These are phyloP conservation scores for Leptonema lineaticorne DNA, from an alignment of 1,140 invertebrate species.

Conservation along the genomic window DNA sequence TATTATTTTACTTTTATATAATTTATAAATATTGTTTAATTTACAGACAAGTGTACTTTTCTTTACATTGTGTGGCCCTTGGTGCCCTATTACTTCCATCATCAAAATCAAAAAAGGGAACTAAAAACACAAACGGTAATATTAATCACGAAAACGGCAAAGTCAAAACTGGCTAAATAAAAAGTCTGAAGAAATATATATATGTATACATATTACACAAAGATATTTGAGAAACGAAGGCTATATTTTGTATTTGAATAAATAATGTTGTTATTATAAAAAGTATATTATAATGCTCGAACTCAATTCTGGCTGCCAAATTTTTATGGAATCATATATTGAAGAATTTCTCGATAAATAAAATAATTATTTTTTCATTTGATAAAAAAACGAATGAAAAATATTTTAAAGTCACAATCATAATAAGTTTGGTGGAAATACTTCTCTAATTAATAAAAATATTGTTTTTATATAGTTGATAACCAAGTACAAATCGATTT, in stretches of 20 bases:
- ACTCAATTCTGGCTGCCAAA: constrained; percentile 19
- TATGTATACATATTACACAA: constrained; percentile 23
- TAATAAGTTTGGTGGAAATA: neutral
- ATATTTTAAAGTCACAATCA: neutral
- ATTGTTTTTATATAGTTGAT: neutral
- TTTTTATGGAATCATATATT: constrained; percentile 12
- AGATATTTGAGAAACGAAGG: constrained; percentile 9
- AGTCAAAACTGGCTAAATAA: constrained; percentile 25
- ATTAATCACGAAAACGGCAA: constrained; percentile 37
- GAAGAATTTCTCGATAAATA: no score
- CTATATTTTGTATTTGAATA: constrained; percentile 11
- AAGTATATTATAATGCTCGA: neutral
- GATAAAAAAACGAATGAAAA: neutral
- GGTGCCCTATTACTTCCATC: constrained; percentile 50
- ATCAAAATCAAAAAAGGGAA: neutral
- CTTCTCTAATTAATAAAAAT: neutral
- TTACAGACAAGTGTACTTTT: constrained; percentile 55
- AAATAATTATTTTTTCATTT: no score
- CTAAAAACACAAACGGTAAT: constrained; percentile 30
- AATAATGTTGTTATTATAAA: constrained; percentile 9
- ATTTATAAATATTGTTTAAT: no score
- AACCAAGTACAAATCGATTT: neutral
- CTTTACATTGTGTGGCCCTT: constrained; percentile 53
- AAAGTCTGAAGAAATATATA: no score
- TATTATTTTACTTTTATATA: neutral